Conservation (phyloP, 2,888 invertebrate genomes). For the Netelia virgata region DNA sequence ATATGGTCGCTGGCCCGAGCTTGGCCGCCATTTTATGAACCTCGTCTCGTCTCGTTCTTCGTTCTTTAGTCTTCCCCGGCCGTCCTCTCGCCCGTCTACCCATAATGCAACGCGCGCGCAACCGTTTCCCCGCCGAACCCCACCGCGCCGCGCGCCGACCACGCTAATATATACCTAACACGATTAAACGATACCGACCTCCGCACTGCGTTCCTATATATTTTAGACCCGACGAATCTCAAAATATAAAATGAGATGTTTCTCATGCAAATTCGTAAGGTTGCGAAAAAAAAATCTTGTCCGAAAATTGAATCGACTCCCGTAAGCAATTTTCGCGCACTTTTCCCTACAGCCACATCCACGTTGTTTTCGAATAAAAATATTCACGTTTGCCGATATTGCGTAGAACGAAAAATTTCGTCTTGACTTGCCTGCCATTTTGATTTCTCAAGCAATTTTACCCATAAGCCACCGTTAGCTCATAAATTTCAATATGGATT, state of each 20-base stretch:
- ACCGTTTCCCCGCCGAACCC: slow-evolving; percentile 34
- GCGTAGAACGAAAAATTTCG: slow-evolving; percentile 29
- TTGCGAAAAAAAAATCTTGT: not conserved
- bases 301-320: slow-evolving; percentile 1
- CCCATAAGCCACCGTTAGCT: slow-evolving; percentile 75
- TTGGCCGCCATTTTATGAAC: slow-evolving; percentile 84
- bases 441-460: slow-evolving; percentile 77
- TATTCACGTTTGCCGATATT: slow-evolving; percentile 65
- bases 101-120: slow-evolving; percentile 78
- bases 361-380: slow-evolving; percentile 45
- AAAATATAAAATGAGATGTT: slow-evolving; percentile 3
- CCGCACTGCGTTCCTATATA: slow-evolving; percentile 53
- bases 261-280: not conserved
- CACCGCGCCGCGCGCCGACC: slow-evolving; percentile 15
- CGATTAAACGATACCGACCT: slow-evolving; percentile 58
- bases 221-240: slow-evolving; percentile 32
- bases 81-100: slow-evolving; percentile 69
- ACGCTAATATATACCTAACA: slow-evolving; percentile 42
- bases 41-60: slow-evolving; percentile 75
- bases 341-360: not conserved
- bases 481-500: slow-evolving; percentile 33
- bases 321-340: slow-evolving; percentile 28
- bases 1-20: slow-evolving; percentile 81
- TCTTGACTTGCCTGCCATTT: slow-evolving; percentile 74
- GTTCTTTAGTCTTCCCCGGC: slow-evolving; percentile 76